These are phyloP conservation scores for Cydia fagiglandana DNA, from an alignment of 1,140 invertebrate species.

Conservation along the genomic window DNA sequence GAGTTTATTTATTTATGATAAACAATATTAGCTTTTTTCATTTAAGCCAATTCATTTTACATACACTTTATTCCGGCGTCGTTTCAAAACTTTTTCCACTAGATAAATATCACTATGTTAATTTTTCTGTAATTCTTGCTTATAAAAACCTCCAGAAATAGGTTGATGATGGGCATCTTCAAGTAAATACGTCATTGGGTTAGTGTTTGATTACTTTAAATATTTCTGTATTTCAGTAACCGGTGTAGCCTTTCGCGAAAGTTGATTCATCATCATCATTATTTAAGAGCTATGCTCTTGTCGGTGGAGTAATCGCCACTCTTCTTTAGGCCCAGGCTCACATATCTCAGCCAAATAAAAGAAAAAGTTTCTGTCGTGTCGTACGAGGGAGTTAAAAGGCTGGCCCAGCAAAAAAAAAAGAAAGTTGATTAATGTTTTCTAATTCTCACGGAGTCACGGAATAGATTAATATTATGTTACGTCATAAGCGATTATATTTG, in stretches of 20 bases:
- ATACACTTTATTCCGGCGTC: not conserved
- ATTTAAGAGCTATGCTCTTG: too few relatives aligned
- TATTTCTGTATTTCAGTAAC: not conserved
- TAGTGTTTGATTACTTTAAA: not conserved
- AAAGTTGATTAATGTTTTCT: constrained; percentile 64
- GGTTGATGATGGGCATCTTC: not conserved
- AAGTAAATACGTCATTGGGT: not conserved
- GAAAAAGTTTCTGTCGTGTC: too few relatives aligned
- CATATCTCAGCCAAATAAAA: too few relatives aligned
- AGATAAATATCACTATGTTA: not conserved
- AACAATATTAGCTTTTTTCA: not conserved
- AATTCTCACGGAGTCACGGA: too few relatives aligned
- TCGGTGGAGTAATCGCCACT: too few relatives aligned
- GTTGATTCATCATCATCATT: too few relatives aligned
- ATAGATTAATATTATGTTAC: constrained; percentile 57
- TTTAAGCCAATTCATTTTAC: not conserved
- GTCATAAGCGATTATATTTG: constrained; percentile 43
- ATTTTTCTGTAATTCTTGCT: not conserved
- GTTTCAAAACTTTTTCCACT: not conserved
- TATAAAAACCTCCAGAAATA: not conserved
- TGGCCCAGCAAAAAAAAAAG: too few relatives aligned
- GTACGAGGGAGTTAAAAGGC: too few relatives aligned
- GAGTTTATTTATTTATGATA: too few relatives aligned
- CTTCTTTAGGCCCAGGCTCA: too few relatives aligned
- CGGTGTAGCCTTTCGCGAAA: too few relatives aligned